Percentiles rank a stretch among this genome's conserved stretches.
phyloP scores from a whole-genome alignment of 2,888 invertebrate species.

The Pyralis farinalis region DNA sequence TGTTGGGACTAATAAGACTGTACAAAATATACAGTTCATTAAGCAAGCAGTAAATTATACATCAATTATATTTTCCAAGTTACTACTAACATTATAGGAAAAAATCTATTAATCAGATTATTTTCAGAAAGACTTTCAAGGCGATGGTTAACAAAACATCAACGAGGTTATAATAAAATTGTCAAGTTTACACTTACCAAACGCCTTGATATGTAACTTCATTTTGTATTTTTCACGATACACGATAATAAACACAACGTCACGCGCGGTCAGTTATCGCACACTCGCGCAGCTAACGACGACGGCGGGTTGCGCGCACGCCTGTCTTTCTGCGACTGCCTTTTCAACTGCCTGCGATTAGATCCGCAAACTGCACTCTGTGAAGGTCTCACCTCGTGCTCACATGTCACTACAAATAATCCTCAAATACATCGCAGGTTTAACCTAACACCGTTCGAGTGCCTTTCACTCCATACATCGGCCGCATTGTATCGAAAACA shows the following conservation, averaged over 20 bases:
- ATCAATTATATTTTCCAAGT: no score
- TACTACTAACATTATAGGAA: not conserved
- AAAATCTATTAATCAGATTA: not conserved
- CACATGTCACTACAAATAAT: constrained; percentile 48
- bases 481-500: not conserved
- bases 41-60: not conserved
- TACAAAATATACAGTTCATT: no score
- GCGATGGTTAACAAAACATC: not conserved
- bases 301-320: constrained; percentile 58
- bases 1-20: no score
- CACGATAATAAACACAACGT: constrained; percentile 43
- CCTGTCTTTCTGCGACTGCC: constrained; percentile 59
- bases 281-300: constrained; percentile 31
- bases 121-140: not conserved
- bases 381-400: constrained; percentile 46
- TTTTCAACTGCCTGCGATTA: constrained; percentile 24
- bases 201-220: constrained; percentile 62
- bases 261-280: constrained; percentile 16
- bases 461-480: constrained; percentile 13
- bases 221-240: constrained; percentile 42
- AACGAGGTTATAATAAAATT: constrained; percentile 5
- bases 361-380: constrained; percentile 37
- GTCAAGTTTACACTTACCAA: constrained; percentile 45
- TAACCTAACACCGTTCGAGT: constrained; percentile 8
- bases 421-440: constrained; percentile 32